Evolutionary conservation across 2,797 vertebrate genomes (phyloP).

Genomic region (Sebastes matsubarae): DNA sequence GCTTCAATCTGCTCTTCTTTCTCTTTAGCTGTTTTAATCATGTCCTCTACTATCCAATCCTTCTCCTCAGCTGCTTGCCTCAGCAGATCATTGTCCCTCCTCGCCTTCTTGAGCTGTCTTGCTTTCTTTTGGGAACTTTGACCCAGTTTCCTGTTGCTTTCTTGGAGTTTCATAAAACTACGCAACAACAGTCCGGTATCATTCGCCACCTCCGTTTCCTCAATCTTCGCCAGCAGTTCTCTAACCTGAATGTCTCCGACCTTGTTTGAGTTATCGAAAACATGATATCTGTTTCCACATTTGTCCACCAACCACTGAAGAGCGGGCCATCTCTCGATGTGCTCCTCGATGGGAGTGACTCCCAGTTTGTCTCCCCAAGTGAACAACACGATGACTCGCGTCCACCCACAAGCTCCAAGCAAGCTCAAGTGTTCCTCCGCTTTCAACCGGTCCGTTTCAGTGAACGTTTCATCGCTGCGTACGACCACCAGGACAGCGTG

Average conservation of each 20-base stretch:
- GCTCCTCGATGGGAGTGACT: conserved; percentile 49
- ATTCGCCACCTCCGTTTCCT: conserved; percentile 49
- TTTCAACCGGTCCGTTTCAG: conserved; percentile 48
- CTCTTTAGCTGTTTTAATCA: not conserved
- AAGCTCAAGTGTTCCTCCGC: conserved; percentile 59
- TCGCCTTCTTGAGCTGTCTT: conserved; percentile 16
- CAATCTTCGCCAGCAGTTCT: conserved; percentile 62
- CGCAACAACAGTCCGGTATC: conserved; percentile 27
- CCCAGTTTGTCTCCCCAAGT: conserved; percentile 64
- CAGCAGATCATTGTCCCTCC: conserved; percentile 11
- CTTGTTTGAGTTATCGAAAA: conserved; percentile 52
- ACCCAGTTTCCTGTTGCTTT: conserved; percentile 26
- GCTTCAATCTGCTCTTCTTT: conserved; percentile 28
- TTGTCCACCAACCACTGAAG: conserved; percentile 64
- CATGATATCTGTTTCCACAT: conserved; percentile 68
- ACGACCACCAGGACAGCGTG: conserved; percentile 64
- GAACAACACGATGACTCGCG: conserved; percentile 63
- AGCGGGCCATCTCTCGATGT: conserved; percentile 61
- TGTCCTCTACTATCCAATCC: conserved; percentile 2
- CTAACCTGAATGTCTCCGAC: conserved; percentile 42
- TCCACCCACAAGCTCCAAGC: conserved; percentile 46
- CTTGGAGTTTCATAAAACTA: conserved; percentile 21
- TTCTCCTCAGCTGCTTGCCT: conserved; percentile 15
- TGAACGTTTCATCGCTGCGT: conserved; percentile 62
- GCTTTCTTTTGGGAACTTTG: conserved; percentile 19